These are phyloP conservation scores for Buceros bicornis DNA, from an alignment of 2,797 vertebrate genomes.

Conservation along the genomic window DNA sequence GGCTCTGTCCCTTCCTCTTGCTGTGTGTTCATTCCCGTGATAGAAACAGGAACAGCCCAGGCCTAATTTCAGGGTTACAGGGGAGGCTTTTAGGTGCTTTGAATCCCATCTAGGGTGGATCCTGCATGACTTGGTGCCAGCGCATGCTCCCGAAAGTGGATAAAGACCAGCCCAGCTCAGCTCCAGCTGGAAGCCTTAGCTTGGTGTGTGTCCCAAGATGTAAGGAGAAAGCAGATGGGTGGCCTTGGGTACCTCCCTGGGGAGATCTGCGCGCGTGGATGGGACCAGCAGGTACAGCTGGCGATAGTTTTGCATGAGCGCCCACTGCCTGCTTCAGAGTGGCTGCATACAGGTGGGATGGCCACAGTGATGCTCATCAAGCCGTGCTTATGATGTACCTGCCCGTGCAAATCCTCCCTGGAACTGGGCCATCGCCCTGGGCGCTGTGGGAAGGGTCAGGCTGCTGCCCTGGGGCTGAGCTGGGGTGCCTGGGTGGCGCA, in stretches of 20 bases:
- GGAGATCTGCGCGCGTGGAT: neutral
- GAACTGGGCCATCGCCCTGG: fast-evolving
- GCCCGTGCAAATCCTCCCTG: neutral
- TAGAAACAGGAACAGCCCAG: neutral
- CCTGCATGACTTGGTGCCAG: neutral
- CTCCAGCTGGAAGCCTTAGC: neutral
- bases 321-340: fast-evolving
- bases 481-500: fast-evolving
- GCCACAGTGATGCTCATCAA: fast-evolving
- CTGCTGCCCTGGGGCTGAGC: neutral
- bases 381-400: fast-evolving
- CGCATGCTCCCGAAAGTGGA: neutral
- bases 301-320: fast-evolving
- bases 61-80: neutral
- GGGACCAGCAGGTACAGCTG: neutral
- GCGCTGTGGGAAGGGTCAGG: fast-evolving
- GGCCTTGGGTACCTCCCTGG: neutral
- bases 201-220: neutral
- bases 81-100: neutral
- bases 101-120: neutral
- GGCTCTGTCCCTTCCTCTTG: neutral
- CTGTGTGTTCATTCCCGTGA: fast-evolving
- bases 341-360: neutral
- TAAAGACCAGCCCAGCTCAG: neutral
- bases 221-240: neutral